phyloP scores from a whole-genome alignment of 2,113 vertebrate species.

The Charina bottae region DNA sequence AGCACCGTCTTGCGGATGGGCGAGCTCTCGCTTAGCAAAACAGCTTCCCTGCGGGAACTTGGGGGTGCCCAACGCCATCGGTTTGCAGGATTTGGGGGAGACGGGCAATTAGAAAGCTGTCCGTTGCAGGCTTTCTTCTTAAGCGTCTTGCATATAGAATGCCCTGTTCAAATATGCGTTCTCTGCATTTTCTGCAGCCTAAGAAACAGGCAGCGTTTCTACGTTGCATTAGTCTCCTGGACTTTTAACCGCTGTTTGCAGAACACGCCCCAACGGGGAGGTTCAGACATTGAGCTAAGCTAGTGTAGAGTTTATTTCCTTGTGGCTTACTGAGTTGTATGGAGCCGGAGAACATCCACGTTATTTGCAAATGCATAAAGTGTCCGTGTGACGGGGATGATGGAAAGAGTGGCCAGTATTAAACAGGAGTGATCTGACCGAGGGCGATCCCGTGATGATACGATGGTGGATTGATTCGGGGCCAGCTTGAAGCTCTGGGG shows the following conservation, averaged over 20 bases:
- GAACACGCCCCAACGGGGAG: too few species aligned
- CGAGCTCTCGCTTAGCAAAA: neutral
- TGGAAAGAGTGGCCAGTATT: neutral
- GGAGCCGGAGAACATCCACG: too few species aligned
- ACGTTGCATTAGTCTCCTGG: too few species aligned
- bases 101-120: neutral
- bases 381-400: too few species aligned
- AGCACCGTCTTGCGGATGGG: rapidly evolving
- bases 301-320: too few species aligned
- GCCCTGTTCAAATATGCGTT: neutral
- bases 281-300: too few species aligned
- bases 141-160: neutral
- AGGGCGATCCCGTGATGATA: too few species aligned
- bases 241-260: too few species aligned
- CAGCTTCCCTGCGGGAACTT: neutral
- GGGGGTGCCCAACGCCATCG: neutral
- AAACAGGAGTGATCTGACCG: neutral
- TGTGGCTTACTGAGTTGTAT: too few species aligned
- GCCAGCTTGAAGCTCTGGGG: neutral
- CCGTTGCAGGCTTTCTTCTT: neutral
- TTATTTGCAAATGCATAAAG: too few species aligned
- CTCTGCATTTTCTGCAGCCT: neutral
- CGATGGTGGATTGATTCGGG: too few species aligned
- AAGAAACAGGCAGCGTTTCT: too few species aligned
- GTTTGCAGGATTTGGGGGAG: neutral